These are phyloP conservation scores for Chelonus insularis DNA, from an alignment of 1,140 invertebrate species.

Conservation along the genomic window DNA sequence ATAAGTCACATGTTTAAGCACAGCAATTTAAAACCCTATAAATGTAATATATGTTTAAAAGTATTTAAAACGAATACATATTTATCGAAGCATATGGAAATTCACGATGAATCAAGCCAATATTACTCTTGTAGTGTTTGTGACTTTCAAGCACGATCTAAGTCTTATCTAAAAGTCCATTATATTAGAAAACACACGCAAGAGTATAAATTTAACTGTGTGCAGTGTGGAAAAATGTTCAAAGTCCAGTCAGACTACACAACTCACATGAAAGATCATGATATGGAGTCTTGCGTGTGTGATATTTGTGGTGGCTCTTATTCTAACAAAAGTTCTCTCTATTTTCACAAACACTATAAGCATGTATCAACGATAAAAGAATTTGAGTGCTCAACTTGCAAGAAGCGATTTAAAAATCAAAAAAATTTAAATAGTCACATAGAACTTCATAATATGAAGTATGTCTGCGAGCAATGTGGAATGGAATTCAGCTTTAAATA, in stretches of 20 bases:
- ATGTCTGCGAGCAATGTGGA: conserved; percentile 63
- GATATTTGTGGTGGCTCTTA: conserved; percentile 67
- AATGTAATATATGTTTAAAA: conserved; percentile 58
- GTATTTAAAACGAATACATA: conserved; percentile 59
- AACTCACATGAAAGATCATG: conserved; percentile 58
- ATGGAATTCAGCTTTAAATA: conserved; percentile 67
- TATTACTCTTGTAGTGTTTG: conserved; percentile 46
- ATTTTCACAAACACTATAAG: conserved; percentile 53
- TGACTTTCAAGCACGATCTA: conserved; percentile 53
- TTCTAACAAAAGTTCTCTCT: conserved; percentile 48
- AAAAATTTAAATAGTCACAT: conserved; percentile 54
- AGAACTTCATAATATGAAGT: conserved; percentile 59
- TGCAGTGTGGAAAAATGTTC: conserved; percentile 66
- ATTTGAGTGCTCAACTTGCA: conserved; percentile 58
- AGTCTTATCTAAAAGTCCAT: conserved; percentile 57
- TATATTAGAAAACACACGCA: conserved; percentile 62
- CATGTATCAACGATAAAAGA: conserved; percentile 58
- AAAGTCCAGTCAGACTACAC: conserved; percentile 58
- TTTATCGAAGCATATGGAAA: conserved; percentile 57
- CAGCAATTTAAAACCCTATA: conserved; percentile 53
- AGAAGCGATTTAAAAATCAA: conserved; percentile 56
- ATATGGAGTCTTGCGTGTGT: conserved; percentile 54
- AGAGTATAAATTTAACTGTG: conserved; percentile 63
- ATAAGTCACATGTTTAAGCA: conserved; percentile 53
- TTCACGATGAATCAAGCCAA: conserved; percentile 48